phyloP scores from a whole-genome alignment of 2,888 invertebrate species.

The Ectemnius lituratus region DNA sequence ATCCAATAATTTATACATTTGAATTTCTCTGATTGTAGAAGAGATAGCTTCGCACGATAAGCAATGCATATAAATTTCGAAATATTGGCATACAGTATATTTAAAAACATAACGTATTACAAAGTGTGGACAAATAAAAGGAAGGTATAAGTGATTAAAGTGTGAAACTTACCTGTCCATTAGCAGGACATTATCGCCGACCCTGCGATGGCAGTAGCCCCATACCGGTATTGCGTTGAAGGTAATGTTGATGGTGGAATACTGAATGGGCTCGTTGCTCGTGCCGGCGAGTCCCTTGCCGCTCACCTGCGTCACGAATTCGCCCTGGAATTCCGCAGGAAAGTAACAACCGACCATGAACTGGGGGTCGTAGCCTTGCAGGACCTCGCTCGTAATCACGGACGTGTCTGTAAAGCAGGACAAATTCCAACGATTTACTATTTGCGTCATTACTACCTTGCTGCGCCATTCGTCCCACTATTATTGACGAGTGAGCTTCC shows the following conservation, averaged over 20 bases:
- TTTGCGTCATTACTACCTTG: too few species aligned
- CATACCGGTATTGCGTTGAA: constrained; percentile 83
- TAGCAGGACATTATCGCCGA: constrained; percentile 82
- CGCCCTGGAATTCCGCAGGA: constrained; percentile 83
- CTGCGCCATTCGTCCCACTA: too few species aligned
- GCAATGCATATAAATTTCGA: too few species aligned
- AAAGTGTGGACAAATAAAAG: too few species aligned
- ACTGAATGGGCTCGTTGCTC: constrained; percentile 79
- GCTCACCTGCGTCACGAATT: constrained; percentile 81
- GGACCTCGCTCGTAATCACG: constrained; percentile 55
- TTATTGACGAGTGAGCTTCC: too few species aligned
- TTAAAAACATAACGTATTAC: too few species aligned
- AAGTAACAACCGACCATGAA: constrained; percentile 81
- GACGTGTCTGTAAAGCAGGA: constrained; percentile 45
- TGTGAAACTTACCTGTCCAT: constrained; percentile 79
- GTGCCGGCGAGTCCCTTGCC: constrained; percentile 70
- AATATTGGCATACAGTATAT: too few species aligned
- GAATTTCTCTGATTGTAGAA: too few species aligned
- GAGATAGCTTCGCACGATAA: too few species aligned
- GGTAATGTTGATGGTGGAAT: constrained; percentile 82
- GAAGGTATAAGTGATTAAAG: constrained; percentile 2
- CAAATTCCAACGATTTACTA: not conserved
- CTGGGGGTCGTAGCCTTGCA: constrained; percentile 66
- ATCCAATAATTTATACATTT: too few species aligned
- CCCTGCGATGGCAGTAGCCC: constrained; percentile 82